Conservation (phyloP, 2,797 vertebrate genomes). For the Tachyglossus aculeatus region DNA sequence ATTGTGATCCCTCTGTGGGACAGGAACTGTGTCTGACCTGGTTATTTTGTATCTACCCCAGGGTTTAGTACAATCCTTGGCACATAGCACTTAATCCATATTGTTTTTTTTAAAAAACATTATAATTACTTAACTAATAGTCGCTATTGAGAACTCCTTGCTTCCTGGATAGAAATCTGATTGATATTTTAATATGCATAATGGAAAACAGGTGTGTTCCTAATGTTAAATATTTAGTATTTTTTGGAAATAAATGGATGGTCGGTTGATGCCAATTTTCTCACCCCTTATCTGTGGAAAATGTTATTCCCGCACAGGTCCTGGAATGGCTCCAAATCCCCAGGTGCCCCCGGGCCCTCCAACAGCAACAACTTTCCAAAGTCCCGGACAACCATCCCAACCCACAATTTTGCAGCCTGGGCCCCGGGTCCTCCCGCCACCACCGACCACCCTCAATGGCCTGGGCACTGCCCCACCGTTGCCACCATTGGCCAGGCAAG, state of each 20-base stretch:
- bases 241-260: too few species aligned
- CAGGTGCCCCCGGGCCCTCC: conserved; percentile 64
- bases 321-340: conserved; percentile 63
- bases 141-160: neutral
- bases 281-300: too few species aligned
- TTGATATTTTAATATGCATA: neutral
- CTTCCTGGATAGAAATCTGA: neutral
- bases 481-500: conserved; percentile 65
- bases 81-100: too few species aligned
- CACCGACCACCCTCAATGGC: conserved; percentile 65
- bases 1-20: too few species aligned
- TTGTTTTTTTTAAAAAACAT: too few species aligned
- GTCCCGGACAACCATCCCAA: conserved; percentile 67
- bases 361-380: conserved; percentile 70
- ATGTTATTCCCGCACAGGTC: conserved; percentile 65
- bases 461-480: conserved; percentile 65
- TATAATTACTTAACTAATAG: too few species aligned
- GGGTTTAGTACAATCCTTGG: too few species aligned
- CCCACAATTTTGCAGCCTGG: conserved; percentile 70
- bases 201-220: neutral
- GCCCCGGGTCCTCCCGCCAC: conserved; percentile 72
- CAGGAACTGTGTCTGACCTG: too few species aligned
- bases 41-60: too few species aligned
- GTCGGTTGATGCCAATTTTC: too few species aligned
- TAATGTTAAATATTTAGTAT: too few species aligned